These are phyloP conservation scores for Eumerus sabulonum DNA, from an alignment of 2,888 invertebrate species.

Conservation along the genomic window DNA sequence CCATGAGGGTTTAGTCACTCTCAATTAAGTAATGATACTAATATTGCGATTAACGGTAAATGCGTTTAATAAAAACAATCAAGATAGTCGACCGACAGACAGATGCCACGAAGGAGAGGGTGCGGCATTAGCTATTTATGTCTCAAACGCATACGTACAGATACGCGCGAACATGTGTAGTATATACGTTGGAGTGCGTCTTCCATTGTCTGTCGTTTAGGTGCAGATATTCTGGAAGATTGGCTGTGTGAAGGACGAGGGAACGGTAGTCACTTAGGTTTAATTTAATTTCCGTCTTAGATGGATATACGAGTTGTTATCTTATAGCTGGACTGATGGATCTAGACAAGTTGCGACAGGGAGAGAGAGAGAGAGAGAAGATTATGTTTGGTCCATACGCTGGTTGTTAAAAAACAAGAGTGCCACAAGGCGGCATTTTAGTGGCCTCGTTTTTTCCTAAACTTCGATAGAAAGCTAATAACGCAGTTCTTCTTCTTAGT, in stretches of 20 bases:
- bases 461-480: too few relatives aligned
- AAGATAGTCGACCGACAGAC: conserved; percentile 13
- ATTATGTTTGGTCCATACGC: too few relatives aligned
- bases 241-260: conserved; percentile 5
- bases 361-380: conserved; percentile 9
- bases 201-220: conserved; percentile 36
- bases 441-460: too few relatives aligned
- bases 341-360: conserved; percentile 14
- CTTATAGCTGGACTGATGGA: conserved; percentile 33
- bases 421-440: too few relatives aligned
- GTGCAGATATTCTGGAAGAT: background rate
- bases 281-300: conserved; percentile 66
- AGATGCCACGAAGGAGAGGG: conserved; percentile 14
- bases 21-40: conserved; percentile 63
- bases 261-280: conserved; percentile 43
- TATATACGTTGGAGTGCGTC: too few relatives aligned
- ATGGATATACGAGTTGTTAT: conserved; percentile 26
- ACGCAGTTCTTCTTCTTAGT: too few relatives aligned
- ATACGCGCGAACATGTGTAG: conserved; percentile 10
- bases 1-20: conserved; percentile 16
- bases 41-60: conserved; percentile 56
- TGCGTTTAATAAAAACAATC: conserved; percentile 62
- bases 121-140: conserved; percentile 52
- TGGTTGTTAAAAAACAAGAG: too few relatives aligned
- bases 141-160: conserved; percentile 46